phyloP scores from a whole-genome alignment of 1,140 invertebrate genomes.

The Tetragonula clypearis region DNA sequence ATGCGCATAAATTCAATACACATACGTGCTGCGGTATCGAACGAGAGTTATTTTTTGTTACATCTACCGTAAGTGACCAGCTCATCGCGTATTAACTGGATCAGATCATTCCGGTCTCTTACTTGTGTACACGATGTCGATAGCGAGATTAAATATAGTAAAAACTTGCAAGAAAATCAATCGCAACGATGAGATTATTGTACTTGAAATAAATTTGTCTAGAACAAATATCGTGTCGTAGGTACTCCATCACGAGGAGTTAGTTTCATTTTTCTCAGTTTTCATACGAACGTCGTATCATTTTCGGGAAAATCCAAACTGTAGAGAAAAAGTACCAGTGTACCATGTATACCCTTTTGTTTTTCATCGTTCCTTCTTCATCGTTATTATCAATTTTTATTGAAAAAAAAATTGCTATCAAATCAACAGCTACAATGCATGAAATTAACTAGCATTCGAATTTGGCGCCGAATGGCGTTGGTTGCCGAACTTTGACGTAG shows the following conservation, averaged over 20 bases:
- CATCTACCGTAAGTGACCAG: constrained; percentile 14
- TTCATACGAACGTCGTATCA: not conserved
- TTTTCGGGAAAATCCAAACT: not conserved
- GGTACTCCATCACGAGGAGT: not conserved
- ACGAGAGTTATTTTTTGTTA: constrained; percentile 50
- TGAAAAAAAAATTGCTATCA: not conserved
- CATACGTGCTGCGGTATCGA: constrained; percentile 24
- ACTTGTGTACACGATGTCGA: constrained; percentile 23
- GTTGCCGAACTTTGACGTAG: too few species aligned
- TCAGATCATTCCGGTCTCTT: constrained; percentile 49
- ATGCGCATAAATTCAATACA: not conserved
- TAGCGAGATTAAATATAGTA: constrained; percentile 42
- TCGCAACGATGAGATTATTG: constrained; percentile 15
- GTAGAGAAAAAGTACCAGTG: not conserved
- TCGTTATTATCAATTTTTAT: not conserved
- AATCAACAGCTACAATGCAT: not conserved
- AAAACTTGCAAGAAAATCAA: constrained; percentile 42
- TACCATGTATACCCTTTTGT: not conserved
- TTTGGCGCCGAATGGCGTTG: not conserved
- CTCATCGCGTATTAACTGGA: constrained; percentile 43
- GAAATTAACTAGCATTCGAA: not conserved
- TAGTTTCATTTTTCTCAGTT: not conserved
- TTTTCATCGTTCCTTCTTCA: not conserved
- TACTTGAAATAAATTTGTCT: constrained; percentile 27
- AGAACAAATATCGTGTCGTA: not conserved